Evolutionary conservation across 2,888 invertebrate genomes (phyloP), one percentile per base, ranked within the genome.

Genomic region (Cryptus viduatorius): DNA sequence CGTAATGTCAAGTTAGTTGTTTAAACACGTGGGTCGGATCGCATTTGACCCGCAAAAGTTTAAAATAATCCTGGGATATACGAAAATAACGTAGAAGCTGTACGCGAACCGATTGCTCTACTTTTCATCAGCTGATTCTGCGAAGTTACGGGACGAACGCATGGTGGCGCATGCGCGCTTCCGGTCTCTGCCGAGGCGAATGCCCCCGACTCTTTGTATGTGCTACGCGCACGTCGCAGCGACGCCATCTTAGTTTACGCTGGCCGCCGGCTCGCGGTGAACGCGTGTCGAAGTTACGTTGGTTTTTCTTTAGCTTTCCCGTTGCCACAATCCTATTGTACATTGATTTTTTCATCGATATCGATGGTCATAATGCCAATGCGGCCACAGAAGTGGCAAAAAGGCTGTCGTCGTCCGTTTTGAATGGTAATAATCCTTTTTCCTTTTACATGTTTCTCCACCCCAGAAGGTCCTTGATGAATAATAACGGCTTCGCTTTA

Each of bases 1-100:
- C 24, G 16, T 73, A 68, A 46, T 68, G 64, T 72, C 72, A 77
- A 72, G 4, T 65, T 61, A 50, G 72, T 76, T 79, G 75, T 68
- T 61, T 19, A 72, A 59, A 59, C 80, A 78, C 80, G 84, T 80
- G 80, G 31, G 19, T 59, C 16, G 37, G 37, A 29, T 46, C 44
- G 44, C 4, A 67, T 42, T 19, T 16, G n/a, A 19, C 7, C 46
- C 44, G 24, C 50, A 19, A 56, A 61, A 64, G 42, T 80, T 80
- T 50, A 42, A 79, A 79, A 65, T 79, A 65, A 12, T 24, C 14
- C 56, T 65, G 44, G 5, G 72, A 29, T 65, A 56, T 65, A 24
- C n/a, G 29, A 29, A 53, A 31, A 14, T 10, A 10, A 65, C 8
- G 29, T 29, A 56, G 72, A 79, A 0, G 79, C 16, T 12, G 50